phyloP scores from a whole-genome alignment of 2,888 invertebrate species.

The Thereva nobilitata region DNA sequence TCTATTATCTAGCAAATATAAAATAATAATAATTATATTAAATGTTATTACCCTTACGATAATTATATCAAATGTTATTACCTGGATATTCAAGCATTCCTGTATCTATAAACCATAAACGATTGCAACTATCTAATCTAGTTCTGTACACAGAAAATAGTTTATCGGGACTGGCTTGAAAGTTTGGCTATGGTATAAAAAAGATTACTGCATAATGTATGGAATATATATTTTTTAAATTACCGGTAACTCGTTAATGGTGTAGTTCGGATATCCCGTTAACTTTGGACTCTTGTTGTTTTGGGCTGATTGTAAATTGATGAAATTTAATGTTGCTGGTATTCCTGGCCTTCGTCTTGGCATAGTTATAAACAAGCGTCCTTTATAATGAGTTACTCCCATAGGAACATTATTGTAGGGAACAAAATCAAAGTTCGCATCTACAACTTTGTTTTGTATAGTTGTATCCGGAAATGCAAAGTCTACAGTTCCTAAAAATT shows the following conservation, averaged over 20 bases:
- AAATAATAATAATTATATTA: not conserved
- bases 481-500: not conserved
- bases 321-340: slow-evolving; percentile 64
- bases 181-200: slow-evolving; percentile 33
- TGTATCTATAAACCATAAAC: slow-evolving; percentile 80
- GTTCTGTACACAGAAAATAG: slow-evolving; percentile 74
- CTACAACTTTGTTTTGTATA: not conserved
- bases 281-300: slow-evolving; percentile 50
- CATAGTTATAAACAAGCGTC: slow-evolving; percentile 71
- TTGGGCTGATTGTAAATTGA: slow-evolving; percentile 47
- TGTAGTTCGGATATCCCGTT: slow-evolving; percentile 52
- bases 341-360: slow-evolving; percentile 71
- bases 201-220: not conserved
- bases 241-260: slow-evolving; percentile 50
- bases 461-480: slow-evolving; percentile 21
- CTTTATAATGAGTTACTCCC: slow-evolving; percentile 54
- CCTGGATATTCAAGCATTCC: slow-evolving; percentile 72
- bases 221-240: slow-evolving; percentile 17
- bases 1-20: slow-evolving; percentile 48
- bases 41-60: not conserved
- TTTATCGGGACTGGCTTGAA: slow-evolving; percentile 44
- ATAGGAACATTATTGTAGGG: slow-evolving; percentile 57
- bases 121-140: slow-evolving; percentile 69
- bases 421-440: slow-evolving; percentile 45
- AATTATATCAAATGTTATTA: slow-evolving; percentile 49